These are phyloP conservation scores for Drepana arcuata DNA, from an alignment of 1,140 invertebrate species.

Conservation along the genomic window DNA sequence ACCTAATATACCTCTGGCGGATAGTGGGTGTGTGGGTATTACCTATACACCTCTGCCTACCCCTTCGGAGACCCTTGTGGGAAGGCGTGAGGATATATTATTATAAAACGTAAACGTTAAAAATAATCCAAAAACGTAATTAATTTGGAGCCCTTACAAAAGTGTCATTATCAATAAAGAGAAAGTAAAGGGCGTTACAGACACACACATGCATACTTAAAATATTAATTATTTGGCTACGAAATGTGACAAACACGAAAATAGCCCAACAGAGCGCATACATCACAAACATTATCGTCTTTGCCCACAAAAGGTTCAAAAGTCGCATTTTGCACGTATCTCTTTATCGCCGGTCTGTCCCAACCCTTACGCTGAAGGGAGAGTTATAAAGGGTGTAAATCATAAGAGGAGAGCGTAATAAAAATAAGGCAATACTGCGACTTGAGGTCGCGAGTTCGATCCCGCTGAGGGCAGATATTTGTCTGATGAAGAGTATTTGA, in stretches of 20 bases:
- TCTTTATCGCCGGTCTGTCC: conserved; percentile 50
- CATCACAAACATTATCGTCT: conserved; percentile 57
- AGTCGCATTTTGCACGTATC: conserved; percentile 60
- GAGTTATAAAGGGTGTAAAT: conserved; percentile 21
- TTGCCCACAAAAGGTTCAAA: conserved; percentile 62
- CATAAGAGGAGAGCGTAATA: conserved; percentile 8
- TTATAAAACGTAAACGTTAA: not conserved
- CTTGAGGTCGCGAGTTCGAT: too few relatives aligned
- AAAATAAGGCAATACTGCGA: too few relatives aligned
- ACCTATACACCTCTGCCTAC: too few relatives aligned
- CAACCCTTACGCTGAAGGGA: conserved; percentile 58
- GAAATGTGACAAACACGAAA: conserved; percentile 51
- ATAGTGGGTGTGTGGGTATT: too few relatives aligned
- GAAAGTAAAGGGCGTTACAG: too few relatives aligned
- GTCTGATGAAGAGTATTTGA: too few relatives aligned
- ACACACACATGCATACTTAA: too few relatives aligned
- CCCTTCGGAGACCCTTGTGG: too few relatives aligned
- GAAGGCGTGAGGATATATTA: too few relatives aligned
- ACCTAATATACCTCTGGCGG: too few relatives aligned
- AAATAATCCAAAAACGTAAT: not conserved
- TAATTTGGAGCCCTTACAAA: not conserved
- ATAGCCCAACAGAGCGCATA: conserved; percentile 50
- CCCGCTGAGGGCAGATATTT: too few relatives aligned
- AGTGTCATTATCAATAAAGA: conserved; percentile 3
- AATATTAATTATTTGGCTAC: too few relatives aligned